Evolutionary conservation across 2,797 vertebrate genomes (phyloP).

Genomic region (Chaunax sp.): DNA sequence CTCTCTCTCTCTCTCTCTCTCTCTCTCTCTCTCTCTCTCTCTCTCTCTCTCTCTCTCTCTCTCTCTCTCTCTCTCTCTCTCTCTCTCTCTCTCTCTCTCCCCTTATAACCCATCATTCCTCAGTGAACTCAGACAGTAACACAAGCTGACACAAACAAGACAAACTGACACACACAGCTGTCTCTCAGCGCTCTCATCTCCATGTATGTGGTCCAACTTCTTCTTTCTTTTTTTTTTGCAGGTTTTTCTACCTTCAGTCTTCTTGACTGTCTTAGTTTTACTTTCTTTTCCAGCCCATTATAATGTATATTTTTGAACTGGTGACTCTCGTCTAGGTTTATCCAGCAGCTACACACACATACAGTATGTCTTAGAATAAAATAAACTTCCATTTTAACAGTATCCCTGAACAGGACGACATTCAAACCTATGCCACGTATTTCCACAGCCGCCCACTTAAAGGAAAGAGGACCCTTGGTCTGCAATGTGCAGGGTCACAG

Average conservation of each 20-base stretch:
- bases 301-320: neutral
- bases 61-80: neutral
- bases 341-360: neutral
- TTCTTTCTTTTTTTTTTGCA: constrained; percentile 41
- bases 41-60: neutral
- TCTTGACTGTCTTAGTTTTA: constrained; percentile 15
- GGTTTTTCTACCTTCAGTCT: constrained; percentile 5
- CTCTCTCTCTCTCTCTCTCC: neutral
- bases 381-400: accelerated
- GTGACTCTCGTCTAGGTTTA: neutral
- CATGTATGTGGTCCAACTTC: constrained; percentile 2
- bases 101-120: constrained; percentile 35
- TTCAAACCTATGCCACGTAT: neutral
- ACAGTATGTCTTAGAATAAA: constrained; percentile 1
- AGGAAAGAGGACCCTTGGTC: constrained; percentile 51
- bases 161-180: constrained; percentile 84
- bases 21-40: neutral
- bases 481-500: constrained; percentile 44
- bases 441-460: constrained; percentile 28
- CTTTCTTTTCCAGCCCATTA: constrained; percentile 14
- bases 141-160: constrained; percentile 79
- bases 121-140: constrained; percentile 65
- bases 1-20: neutral
- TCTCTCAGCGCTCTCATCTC: constrained; percentile 43
- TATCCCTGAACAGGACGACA: neutral